Conservation (phyloP, 2,888 invertebrate genomes). For the Pardosa pseudoannulata region DNA sequence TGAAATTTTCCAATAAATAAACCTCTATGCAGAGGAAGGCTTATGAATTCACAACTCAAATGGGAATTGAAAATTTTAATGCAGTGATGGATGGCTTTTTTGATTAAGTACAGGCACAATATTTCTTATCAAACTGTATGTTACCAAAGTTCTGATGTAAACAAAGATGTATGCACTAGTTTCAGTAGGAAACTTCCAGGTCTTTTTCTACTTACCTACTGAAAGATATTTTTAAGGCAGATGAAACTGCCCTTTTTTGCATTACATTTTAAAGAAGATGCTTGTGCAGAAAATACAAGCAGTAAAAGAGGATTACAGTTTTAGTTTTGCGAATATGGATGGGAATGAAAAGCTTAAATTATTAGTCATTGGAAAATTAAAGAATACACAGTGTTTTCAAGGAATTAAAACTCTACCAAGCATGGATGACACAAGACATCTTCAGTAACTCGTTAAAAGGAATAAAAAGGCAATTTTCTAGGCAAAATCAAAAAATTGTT, state of each 20-base stretch:
- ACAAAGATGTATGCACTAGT: not conserved
- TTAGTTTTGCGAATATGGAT: too few relatives aligned
- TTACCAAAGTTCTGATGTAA: not conserved
- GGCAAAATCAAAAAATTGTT: too few relatives aligned
- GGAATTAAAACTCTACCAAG: too few relatives aligned
- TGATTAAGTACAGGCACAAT: not conserved
- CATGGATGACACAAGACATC: too few relatives aligned
- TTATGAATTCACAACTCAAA: not conserved
- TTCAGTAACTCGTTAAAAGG: too few relatives aligned
- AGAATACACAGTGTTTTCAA: too few relatives aligned
- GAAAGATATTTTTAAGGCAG: not conserved
- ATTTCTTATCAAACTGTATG: constrained; percentile 3
- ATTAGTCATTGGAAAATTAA: too few relatives aligned
- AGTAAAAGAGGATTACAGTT: too few relatives aligned
- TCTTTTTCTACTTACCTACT: not conserved
- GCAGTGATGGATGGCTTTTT: not conserved
- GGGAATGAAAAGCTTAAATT: too few relatives aligned
- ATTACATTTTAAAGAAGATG: too few relatives aligned
- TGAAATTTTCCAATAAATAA: constrained; percentile 1
- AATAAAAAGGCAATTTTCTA: too few relatives aligned
- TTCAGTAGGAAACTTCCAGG: not conserved
- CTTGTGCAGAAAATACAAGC: too few relatives aligned
- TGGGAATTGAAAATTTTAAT: not conserved
- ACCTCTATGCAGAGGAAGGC: not conserved
- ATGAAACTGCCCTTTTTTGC: not conserved